phyloP scores from a whole-genome alignment of 2,888 invertebrate species.

The Teleiodes luculella region DNA sequence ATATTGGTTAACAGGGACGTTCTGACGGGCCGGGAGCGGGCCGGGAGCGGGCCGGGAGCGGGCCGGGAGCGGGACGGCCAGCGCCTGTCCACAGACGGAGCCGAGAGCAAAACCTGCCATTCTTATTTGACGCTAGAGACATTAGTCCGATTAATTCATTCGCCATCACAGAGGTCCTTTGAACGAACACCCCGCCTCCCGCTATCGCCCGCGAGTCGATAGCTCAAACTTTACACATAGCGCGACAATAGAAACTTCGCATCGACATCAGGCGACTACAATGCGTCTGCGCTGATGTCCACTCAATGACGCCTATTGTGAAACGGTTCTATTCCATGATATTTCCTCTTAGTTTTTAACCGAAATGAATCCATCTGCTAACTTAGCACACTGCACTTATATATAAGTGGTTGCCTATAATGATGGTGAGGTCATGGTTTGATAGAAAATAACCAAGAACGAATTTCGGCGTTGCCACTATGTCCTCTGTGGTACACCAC shows the following conservation, averaged over 20 bases:
- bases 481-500: too few relatives aligned
- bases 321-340: constrained; percentile 34
- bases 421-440: too few relatives aligned
- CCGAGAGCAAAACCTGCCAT: neutral
- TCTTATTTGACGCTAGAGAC: constrained; percentile 28
- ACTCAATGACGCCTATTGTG: constrained; percentile 47
- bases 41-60: too few relatives aligned
- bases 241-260: constrained; percentile 64
- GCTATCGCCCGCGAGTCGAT: constrained; percentile 60
- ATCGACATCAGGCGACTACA: constrained; percentile 49
- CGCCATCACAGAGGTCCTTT: constrained; percentile 52
- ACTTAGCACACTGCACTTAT: neutral
- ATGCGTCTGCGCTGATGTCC: constrained; percentile 55
- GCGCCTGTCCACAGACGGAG: too few relatives aligned
- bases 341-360: constrained; percentile 36
- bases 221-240: constrained; percentile 65
- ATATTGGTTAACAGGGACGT: too few relatives aligned
- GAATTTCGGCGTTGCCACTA: too few relatives aligned
- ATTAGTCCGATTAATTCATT: constrained; percentile 39
- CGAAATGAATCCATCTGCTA: constrained; percentile 14
- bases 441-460: too few relatives aligned
- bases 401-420: too few relatives aligned
- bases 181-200: constrained; percentile 56
- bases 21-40: too few relatives aligned
- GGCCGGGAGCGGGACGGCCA: too few relatives aligned